phyloP scores from a whole-genome alignment of 1,140 invertebrate species.

The Cherax destructor region DNA sequence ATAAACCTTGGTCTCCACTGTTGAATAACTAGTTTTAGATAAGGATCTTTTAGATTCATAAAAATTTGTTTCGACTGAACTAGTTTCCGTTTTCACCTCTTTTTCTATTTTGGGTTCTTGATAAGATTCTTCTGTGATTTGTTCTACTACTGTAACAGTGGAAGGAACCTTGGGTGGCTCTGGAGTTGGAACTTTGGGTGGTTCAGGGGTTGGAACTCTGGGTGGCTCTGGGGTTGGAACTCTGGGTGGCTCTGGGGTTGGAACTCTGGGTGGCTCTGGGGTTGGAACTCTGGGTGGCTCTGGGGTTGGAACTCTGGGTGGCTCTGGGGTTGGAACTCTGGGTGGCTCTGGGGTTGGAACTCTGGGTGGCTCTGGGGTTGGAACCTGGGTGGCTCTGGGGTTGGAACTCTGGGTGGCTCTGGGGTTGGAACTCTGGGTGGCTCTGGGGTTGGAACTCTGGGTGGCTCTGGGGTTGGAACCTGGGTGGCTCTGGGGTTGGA shows the following conservation, averaged over 20 bases:
- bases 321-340: neutral
- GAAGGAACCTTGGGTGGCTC: constrained; percentile 9
- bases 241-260: constrained; percentile 33
- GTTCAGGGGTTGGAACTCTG: constrained; percentile 23
- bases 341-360: neutral
- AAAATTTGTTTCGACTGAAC: constrained; percentile 42
- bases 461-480: constrained; percentile 35
- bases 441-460: constrained; percentile 21
- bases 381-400: neutral
- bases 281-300: constrained; percentile 6
- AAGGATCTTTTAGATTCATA: constrained; percentile 56
- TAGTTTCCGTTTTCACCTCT: constrained; percentile 51
- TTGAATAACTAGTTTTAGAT: constrained; percentile 45
- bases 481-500: constrained; percentile 26
- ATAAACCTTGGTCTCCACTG: constrained; percentile 62
- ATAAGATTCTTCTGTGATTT: constrained; percentile 3
- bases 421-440: neutral
- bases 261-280: constrained; percentile 19
- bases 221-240: constrained; percentile 29
- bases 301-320: neutral
- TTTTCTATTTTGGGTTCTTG: constrained; percentile 25
- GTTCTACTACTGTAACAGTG: constrained; percentile 4
- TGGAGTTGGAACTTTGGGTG: constrained; percentile 4
- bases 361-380: neutral
- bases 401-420: neutral